Conservation (phyloP, 2,797 vertebrate species). For the Sylvilagus floridanus region DNA sequence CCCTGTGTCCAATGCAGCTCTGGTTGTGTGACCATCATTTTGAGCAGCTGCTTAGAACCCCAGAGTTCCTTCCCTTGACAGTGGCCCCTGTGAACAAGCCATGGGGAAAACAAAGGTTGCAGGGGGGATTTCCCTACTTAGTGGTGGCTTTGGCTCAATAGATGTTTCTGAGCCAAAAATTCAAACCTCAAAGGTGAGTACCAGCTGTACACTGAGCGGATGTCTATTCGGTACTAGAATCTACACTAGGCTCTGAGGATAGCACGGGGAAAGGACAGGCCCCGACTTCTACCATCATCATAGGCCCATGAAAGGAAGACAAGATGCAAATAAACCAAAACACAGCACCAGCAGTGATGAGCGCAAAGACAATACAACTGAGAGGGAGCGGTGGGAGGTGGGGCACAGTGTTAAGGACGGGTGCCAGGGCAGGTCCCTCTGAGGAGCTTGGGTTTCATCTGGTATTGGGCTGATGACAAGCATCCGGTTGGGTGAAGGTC, state of each 20-base stretch:
- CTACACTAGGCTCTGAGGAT: background rate
- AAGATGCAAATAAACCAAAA: background rate
- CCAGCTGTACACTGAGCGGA: background rate
- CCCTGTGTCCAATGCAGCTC: background rate
- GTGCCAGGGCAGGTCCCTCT: background rate
- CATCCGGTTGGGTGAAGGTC: background rate
- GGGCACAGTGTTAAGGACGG: background rate
- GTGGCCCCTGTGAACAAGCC: background rate
- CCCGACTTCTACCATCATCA: background rate
- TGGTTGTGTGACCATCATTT: background rate
- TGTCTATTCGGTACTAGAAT: background rate
- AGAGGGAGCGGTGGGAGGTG: background rate
- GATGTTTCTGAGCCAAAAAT: constrained; percentile 4
- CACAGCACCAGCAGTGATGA: background rate
- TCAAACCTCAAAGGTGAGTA: constrained; percentile 46
- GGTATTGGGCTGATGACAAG: background rate
- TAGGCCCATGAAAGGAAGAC: background rate
- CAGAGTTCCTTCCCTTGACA: background rate
- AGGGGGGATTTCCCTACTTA: background rate
- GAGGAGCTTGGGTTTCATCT: background rate
- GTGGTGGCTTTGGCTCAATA: background rate
- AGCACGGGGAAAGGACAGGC: background rate
- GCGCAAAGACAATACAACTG: background rate
- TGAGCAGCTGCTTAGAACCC: background rate
- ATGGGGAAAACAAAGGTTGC: background rate